Conservation (phyloP, 2,113 vertebrate species). For the Centropus unirufus region DNA sequence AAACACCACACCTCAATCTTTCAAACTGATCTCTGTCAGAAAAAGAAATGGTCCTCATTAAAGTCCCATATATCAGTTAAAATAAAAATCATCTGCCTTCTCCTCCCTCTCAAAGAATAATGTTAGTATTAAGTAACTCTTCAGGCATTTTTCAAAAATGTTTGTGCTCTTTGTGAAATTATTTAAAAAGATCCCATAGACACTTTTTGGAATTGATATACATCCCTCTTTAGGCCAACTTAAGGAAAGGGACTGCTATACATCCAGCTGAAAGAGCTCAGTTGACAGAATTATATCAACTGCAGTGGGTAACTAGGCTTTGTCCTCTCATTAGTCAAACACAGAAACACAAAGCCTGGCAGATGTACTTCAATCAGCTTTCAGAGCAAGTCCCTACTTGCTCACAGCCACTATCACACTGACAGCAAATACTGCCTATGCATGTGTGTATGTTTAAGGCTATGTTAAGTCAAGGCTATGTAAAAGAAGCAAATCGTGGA, state of each 20-base stretch:
- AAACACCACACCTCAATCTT: not conserved
- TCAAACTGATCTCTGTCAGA: not conserved
- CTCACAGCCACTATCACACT: not conserved
- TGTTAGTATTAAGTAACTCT: not conserved
- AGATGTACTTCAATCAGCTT: not conserved
- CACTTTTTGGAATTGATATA: not conserved
- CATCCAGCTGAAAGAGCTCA: not conserved
- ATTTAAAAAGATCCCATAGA: not conserved
- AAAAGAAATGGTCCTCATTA: not conserved
- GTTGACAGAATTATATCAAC: not conserved
- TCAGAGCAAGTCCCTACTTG: not conserved
- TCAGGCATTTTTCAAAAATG: not conserved
- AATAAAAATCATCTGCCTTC: not conserved
- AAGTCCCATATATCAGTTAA: not conserved
- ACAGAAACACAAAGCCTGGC: not conserved
- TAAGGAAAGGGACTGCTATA: not conserved
- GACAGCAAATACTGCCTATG: not conserved
- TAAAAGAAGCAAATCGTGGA: not conserved
- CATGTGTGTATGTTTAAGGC: fast-evolving
- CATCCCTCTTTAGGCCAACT: not conserved
- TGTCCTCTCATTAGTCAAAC: not conserved
- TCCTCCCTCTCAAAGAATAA: not conserved
- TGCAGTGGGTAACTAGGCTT: not conserved
- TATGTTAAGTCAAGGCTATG: not conserved
- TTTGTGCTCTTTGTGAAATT: not conserved